Evolutionary conservation across 2,113 vertebrate species (phyloP).

Genomic region (Clupea harengus): DNA sequence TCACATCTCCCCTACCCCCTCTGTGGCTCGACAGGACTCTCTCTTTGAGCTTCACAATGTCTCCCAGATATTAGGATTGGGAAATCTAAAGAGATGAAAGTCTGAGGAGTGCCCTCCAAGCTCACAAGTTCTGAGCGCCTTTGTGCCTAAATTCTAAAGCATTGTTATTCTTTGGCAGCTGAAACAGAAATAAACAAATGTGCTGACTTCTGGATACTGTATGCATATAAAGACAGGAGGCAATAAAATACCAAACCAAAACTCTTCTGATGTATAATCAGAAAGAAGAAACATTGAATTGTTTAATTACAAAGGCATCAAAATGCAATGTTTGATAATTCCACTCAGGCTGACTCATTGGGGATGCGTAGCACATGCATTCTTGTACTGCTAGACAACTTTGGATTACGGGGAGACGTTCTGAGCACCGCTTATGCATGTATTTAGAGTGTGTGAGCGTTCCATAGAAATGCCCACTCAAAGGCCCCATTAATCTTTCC

Average conservation of each 20-base stretch:
- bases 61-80: not conserved
- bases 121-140: not conserved
- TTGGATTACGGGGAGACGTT: not conserved
- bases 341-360: too few species aligned
- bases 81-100: slow-evolving; percentile 8
- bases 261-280: not conserved
- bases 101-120: not conserved
- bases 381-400: not conserved
- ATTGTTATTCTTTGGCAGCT: not conserved
- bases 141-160: not conserved
- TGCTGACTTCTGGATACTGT: too few species aligned
- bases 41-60: not conserved
- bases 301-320: not conserved
- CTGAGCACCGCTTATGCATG: not conserved
- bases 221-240: not conserved
- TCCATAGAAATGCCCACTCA: not conserved
- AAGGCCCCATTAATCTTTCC: slow-evolving; percentile 24
- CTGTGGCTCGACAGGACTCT: not conserved
- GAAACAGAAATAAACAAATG: not conserved
- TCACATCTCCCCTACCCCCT: not conserved
- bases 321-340: not conserved
- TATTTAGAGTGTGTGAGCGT: not conserved
- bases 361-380: not conserved
- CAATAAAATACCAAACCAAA: not conserved
- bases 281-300: not conserved